Evolutionary conservation across 2,113 vertebrate genomes (phyloP).

Genomic region (Perca fluviatilis): DNA sequence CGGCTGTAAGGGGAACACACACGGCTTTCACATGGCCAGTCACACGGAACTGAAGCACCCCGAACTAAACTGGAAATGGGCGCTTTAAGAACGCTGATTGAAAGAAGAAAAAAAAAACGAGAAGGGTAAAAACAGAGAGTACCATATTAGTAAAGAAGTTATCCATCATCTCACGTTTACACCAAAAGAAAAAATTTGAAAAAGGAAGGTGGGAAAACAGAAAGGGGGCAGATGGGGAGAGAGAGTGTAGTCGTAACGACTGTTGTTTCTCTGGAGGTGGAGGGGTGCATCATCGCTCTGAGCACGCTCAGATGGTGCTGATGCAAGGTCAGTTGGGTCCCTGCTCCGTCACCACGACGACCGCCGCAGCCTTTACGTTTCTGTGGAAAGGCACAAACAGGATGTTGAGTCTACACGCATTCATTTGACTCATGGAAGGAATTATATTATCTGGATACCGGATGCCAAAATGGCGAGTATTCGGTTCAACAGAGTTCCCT

Average conservation of each 20-base stretch:
- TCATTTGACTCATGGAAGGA: too few relatives aligned
- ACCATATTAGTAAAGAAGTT: slow-evolving; percentile 41
- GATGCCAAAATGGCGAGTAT: too few relatives aligned
- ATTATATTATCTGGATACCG: too few relatives aligned
- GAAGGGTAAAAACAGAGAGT: slow-evolving; percentile 20
- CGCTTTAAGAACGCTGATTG: background rate
- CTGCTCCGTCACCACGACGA: slow-evolving; percentile 59
- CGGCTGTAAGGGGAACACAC: background rate
- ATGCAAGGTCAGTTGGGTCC: slow-evolving; percentile 71
- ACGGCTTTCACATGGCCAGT: slow-evolving; percentile 3
- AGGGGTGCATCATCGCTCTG: slow-evolving; percentile 61
- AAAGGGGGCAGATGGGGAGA: background rate
- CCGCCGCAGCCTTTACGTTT: slow-evolving; percentile 78
- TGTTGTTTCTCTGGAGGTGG: slow-evolving; percentile 60
- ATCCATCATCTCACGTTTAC: slow-evolving; percentile 42
- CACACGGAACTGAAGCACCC: slow-evolving; percentile 6
- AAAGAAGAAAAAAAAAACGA: background rate
- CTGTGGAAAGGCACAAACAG: slow-evolving; percentile 58
- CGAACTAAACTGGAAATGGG: slow-evolving; percentile 7
- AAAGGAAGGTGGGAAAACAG: slow-evolving; percentile 11
- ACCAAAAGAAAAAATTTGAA: slow-evolving; percentile 20
- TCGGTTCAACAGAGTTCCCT: too few relatives aligned
- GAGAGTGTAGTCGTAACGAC: slow-evolving; percentile 39
- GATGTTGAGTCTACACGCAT: background rate
- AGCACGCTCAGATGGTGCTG: slow-evolving; percentile 67